Base-by-base conservation (phyloP, 2,113 vertebrate genomes). In the Equus quagga region DNA sequence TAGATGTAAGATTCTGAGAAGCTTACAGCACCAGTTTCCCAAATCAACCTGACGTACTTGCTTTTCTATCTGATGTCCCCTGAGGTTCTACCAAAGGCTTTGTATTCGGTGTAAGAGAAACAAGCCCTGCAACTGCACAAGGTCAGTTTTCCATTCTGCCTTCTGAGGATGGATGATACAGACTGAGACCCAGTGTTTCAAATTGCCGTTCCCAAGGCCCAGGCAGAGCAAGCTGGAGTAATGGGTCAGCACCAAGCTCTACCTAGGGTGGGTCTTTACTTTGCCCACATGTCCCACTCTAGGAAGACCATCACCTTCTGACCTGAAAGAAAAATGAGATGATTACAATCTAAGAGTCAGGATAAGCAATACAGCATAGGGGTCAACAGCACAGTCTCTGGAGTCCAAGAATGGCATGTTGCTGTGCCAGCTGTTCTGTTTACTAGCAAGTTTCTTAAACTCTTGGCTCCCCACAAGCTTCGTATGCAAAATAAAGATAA, bases 21-120 rank as follows among this genome's bases (percentile, higher is more conserved):
- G 89, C 92, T 94, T 82, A 95, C 36, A 85, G 96, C 90, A 82
- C 96, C 97, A 94, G 83, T 97, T 98, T 97, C 97, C 92, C 92
- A 91, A 97, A 97, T 96, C 92, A 96, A 49, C 80, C 80, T 17
- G 14, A 89, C 17, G 13, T 28, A 65, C 95, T 98, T 73, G 84
- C 96, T 95, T 97, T 95, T 97, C 94, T 85, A 56, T 82, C 86
- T 90, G 90, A 67, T 13, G 24, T 97, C 89, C 94, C 96, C 84
- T 86, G 95, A 89, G 98, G 76, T 81, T 84, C 90, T 54, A 73
- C 90, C 89, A 82, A 94, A 97, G 95, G 76, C 80, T 97, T 96
- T 94, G 56, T 91, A 33, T 94, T 93, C 81, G 19, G 13, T 36
- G 9, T 28, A 54, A 60, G 81, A 92, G 83, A 98, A 97, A 96